A percentile compares a stretch with the other conserved stretches of the same genome.
phyloP scores from a whole-genome alignment of 2,797 vertebrate genomes.

The Gallinago solitaria region DNA sequence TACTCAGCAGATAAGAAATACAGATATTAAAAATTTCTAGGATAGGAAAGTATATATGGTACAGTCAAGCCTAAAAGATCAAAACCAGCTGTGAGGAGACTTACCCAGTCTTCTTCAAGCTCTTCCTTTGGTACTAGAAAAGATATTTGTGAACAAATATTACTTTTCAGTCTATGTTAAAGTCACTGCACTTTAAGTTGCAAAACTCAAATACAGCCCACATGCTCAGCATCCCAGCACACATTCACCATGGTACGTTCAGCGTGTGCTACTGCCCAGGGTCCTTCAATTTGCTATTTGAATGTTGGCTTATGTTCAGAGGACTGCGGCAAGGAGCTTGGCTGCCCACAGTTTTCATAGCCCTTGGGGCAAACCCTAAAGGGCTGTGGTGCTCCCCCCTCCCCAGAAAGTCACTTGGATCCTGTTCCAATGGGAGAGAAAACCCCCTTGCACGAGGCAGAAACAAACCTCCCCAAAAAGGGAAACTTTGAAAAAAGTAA shows the following conservation, averaged over 20 bases:
- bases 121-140: conserved; percentile 32
- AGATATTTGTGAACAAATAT: not conserved
- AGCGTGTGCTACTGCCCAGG: not conserved
- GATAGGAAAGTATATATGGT: not conserved
- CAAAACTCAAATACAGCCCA: not conserved
- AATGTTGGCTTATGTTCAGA: not conserved
- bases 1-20: not conserved
- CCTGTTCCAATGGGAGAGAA: not conserved
- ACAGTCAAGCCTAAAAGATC: not conserved
- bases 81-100: not conserved
- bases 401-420: not conserved
- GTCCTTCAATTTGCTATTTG: not conserved
- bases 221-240: not conserved
- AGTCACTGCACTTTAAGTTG: not conserved
- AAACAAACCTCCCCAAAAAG: not conserved
- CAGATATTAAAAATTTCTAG: not conserved
- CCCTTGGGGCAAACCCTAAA: not conserved
- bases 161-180: not conserved
- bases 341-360: not conserved
- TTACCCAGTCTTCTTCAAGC: conserved; percentile 18
- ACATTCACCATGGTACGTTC: accelerated
- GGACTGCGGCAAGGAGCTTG: not conserved
- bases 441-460: not conserved
- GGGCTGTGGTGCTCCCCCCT: not conserved
- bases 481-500: not conserved